Evolutionary conservation across 1,140 invertebrate species (phyloP).

Genomic region (Drosophila mayri): DNA sequence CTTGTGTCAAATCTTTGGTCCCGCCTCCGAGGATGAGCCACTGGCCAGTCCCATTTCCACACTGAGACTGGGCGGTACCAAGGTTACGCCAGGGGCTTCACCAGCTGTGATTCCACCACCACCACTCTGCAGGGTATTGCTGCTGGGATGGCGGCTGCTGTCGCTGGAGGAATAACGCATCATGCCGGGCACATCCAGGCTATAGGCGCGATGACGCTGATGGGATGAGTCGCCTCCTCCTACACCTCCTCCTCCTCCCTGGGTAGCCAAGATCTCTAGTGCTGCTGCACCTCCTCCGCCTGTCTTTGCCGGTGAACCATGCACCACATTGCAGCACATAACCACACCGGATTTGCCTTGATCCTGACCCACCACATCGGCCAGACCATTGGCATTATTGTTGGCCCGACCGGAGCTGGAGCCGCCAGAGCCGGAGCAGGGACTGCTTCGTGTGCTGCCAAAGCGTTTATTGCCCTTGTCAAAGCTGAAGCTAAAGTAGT

Average conservation of each 20-base stretch:
- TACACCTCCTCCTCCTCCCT: background rate
- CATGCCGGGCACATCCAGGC: slow-evolving; percentile 75
- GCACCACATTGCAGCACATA: slow-evolving; percentile 62
- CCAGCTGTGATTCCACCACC: background rate
- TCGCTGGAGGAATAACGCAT: slow-evolving; percentile 65
- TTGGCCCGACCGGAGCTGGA: slow-evolving; percentile 46
- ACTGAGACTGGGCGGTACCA: slow-evolving; percentile 53
- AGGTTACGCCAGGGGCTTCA: slow-evolving; percentile 12
- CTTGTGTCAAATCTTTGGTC: slow-evolving; percentile 84
- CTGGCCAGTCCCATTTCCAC: slow-evolving; percentile 73
- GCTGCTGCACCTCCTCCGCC: slow-evolving; percentile 2
- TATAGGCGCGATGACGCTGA: slow-evolving; percentile 77
- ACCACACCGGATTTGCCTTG: slow-evolving; percentile 1
- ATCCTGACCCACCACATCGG: slow-evolving; percentile 15
- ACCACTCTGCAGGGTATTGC: slow-evolving; percentile 74
- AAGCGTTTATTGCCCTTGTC: slow-evolving; percentile 82
- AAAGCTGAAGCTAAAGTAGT: slow-evolving; percentile 82
- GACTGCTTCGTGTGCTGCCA: slow-evolving; percentile 78
- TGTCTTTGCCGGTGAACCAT: slow-evolving; percentile 60
- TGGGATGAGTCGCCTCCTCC: slow-evolving; percentile 12
- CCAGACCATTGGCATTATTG: slow-evolving; percentile 61
- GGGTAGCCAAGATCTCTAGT: background rate
- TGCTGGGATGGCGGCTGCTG: slow-evolving; percentile 81
- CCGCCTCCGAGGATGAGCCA: slow-evolving; percentile 61
- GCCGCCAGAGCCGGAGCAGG: slow-evolving; percentile 39